These are phyloP conservation scores for Anolis apletophallus DNA, from an alignment of 2,797 vertebrate genomes.

Conservation along the genomic window DNA sequence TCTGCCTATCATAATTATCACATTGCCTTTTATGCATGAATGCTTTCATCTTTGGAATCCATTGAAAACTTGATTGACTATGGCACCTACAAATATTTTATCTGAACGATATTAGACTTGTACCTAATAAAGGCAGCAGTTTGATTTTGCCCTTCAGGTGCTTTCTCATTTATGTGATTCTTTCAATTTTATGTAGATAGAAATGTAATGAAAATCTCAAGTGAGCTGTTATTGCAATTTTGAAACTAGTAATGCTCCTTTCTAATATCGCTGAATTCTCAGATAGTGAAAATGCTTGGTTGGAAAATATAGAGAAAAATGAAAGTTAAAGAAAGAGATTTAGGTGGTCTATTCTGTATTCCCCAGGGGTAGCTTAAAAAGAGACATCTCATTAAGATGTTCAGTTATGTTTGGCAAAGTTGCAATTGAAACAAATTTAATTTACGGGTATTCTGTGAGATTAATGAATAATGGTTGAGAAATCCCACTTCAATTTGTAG, in stretches of 20 bases:
- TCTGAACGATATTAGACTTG: conserved; percentile 85
- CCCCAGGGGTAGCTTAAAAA: conserved; percentile 38
- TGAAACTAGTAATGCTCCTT: conserved; percentile 62
- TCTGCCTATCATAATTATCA: conserved; percentile 88
- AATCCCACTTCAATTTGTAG: conserved; percentile 3
- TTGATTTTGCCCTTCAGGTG: conserved; percentile 82
- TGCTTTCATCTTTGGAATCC: conserved; percentile 85
- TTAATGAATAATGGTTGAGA: conserved; percentile 31
- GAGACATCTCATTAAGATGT: conserved; percentile 33
- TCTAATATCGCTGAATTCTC: conserved; percentile 57
- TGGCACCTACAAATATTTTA: conserved; percentile 86
- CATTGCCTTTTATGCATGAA: conserved; percentile 88
- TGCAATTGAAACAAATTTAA: conserved; percentile 39
- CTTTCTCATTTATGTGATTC: conserved; percentile 71
- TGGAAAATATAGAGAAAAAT: conserved; percentile 60
- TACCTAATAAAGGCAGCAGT: conserved; percentile 85
- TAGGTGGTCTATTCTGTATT: conserved; percentile 49
- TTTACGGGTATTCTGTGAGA: conserved; percentile 14
- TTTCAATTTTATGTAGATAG: conserved; percentile 71
- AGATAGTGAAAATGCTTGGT: conserved; percentile 19
- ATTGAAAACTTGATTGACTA: conserved; percentile 91
- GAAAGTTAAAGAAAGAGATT: conserved; percentile 56
- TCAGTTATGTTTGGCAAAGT: conserved; percentile 49
- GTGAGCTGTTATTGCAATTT: conserved; percentile 69
- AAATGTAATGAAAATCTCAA: conserved; percentile 74